A percentile compares a stretch with the other conserved stretches of the same genome.
phyloP scores from a whole-genome alignment of 2,888 invertebrate genomes.

The Drosophila bunnanda region DNA sequence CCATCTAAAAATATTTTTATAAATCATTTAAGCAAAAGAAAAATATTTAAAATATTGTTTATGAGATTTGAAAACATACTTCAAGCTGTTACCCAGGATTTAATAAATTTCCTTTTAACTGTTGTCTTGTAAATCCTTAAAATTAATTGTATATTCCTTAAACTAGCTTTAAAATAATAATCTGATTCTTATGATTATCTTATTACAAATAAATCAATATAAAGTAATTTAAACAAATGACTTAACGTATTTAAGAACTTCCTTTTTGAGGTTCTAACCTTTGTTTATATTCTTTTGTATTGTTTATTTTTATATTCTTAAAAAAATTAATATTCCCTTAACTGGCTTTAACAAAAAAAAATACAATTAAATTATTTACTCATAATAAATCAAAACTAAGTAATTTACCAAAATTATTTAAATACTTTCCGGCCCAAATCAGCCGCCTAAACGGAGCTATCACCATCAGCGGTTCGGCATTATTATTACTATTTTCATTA shows the following conservation, averaged over 20 bases:
- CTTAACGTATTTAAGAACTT: not conserved
- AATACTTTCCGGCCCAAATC: conserved; percentile 8
- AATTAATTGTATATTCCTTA: no score
- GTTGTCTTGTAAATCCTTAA: not conserved
- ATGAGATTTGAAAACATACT: not conserved
- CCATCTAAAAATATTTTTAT: not conserved
- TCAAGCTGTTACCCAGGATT: not conserved
- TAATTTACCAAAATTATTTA: not conserved
- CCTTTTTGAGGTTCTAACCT: not conserved
- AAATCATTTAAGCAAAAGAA: not conserved
- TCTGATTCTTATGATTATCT: no score
- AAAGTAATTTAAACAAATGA: not conserved
- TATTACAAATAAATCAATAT: no score
- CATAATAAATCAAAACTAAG: not conserved
- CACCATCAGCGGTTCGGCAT: conserved; percentile 13
- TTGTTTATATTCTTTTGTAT: not conserved
- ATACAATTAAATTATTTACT: not conserved
- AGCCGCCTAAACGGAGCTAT: conserved; percentile 26
- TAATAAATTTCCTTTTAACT: not conserved
- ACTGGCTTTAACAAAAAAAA: not conserved
- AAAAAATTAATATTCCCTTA: no score
- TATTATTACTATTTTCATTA: conserved; percentile 9
- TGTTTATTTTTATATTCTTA: not conserved
- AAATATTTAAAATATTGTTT: not conserved
- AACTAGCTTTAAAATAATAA: no score